Evolutionary conservation across 2,797 vertebrate genomes (phyloP).

Genomic region (Sciurus vulgaris): DNA sequence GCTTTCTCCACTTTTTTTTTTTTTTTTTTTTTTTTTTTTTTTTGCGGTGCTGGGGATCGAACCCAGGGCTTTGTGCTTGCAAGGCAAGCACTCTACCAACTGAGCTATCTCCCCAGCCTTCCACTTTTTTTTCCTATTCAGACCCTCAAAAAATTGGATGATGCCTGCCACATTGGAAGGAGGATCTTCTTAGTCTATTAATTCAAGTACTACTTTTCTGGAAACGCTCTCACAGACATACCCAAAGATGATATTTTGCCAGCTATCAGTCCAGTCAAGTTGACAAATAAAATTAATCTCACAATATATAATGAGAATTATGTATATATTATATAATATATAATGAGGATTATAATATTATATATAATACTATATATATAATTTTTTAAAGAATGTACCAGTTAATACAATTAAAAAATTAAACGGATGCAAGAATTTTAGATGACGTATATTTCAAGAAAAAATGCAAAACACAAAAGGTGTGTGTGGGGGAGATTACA

Average conservation of each 20-base stretch:
- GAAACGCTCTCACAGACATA: not conserved
- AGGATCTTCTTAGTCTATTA: not conserved
- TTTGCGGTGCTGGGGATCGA: too few species aligned
- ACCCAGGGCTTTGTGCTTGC: too few species aligned
- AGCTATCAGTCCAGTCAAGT: not conserved
- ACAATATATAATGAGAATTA: too few species aligned
- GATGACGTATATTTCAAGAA: not conserved
- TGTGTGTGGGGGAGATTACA: not conserved
- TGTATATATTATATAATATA: too few species aligned
- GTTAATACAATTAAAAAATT: not conserved
- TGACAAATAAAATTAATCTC: not conserved
- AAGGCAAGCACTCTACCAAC: too few species aligned
- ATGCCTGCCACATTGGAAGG: not conserved
- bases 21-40: not conserved
- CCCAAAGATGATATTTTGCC: not conserved
- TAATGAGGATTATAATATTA: too few species aligned
- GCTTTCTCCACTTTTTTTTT: not conserved
- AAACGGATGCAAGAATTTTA: not conserved
- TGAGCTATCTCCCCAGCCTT: too few species aligned
- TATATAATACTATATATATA: not conserved
- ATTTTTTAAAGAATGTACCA: not conserved
- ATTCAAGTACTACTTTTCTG: not conserved
- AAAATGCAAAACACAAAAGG: not conserved
- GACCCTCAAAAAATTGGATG: not conserved
- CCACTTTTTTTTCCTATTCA: not conserved